Conservation (phyloP, 1,140 invertebrate genomes). For the Globodera ellingtonae region DNA sequence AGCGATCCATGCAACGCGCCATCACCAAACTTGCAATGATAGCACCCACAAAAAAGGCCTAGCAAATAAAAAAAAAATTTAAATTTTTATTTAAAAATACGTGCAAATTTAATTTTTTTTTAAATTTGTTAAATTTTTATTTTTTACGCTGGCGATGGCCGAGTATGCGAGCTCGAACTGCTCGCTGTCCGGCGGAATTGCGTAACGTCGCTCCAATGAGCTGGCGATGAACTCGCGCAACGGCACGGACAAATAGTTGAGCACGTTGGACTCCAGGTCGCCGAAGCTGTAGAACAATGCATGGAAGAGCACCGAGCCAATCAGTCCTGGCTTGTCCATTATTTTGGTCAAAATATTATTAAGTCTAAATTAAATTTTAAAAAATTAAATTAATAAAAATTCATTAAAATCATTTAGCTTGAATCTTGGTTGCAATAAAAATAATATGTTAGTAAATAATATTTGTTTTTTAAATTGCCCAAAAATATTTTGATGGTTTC, state of each 20-base stretch:
- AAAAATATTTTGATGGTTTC: no score
- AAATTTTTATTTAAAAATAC: constrained; percentile 49
- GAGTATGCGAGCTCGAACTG: constrained; percentile 2
- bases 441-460: no score
- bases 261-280: constrained; percentile 16
- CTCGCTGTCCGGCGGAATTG: constrained; percentile 12
- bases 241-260: constrained; percentile 25
- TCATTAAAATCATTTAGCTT: no score
- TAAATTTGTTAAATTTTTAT: no score
- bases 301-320: constrained; percentile 18
- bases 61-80: constrained; percentile 36
- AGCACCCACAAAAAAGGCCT: constrained; percentile 49
- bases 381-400: no score
- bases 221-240: constrained; percentile 12
- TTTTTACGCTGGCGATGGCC: not conserved
- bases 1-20: constrained; percentile 50
- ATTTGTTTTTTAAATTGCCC: no score
- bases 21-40: constrained; percentile 45
- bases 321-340: constrained; percentile 16
- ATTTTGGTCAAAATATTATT: not conserved
- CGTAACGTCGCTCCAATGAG: constrained; percentile 15
- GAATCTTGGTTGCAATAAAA: no score
- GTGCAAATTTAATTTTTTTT: constrained; percentile 14
- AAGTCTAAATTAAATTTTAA: no score
- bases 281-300: constrained; percentile 18